Evolutionary conservation across 1,140 invertebrate genomes (phyloP).

Genomic region (Mactra quadrangularis): DNA sequence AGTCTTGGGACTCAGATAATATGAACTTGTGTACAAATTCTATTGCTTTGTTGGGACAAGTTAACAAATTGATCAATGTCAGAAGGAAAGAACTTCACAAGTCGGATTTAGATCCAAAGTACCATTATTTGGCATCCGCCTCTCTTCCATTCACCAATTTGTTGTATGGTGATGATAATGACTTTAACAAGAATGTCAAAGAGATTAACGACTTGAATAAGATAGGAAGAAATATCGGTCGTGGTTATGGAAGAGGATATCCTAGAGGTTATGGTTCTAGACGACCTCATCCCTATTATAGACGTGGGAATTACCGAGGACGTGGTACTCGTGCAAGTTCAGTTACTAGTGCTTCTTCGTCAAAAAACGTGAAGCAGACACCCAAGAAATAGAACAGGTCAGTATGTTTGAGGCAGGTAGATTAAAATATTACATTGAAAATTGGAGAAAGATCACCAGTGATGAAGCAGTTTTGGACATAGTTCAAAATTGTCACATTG

Average conservation of each 20-base stretch:
- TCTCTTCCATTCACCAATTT: constrained; percentile 4
- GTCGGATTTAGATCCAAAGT: constrained; percentile 8
- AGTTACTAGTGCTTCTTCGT: too few relatives aligned
- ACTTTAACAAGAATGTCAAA: constrained; percentile 21
- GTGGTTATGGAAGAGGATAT: background rate
- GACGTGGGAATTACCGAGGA: background rate
- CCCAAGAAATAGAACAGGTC: constrained; percentile 18
- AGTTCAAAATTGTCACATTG: constrained; percentile 8
- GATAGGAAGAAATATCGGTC: constrained; percentile 6
- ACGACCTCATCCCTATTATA: background rate
- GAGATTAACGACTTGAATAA: constrained; percentile 29
- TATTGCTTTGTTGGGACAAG: constrained; percentile 28
- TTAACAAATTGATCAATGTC: background rate
- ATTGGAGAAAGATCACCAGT: constrained; percentile 41
- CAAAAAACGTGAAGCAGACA: background rate
- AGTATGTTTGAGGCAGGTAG: constrained; percentile 16
- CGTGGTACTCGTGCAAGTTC: background rate
- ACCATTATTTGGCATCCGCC: constrained; percentile 17
- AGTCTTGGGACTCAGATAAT: too few relatives aligned
- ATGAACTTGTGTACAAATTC: constrained; percentile 9
- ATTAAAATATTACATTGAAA: constrained; percentile 13
- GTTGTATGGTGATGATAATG: constrained; percentile 6
- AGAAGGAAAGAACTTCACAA: constrained; percentile 19
- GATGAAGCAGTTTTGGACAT: constrained; percentile 11
- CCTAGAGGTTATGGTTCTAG: too few relatives aligned